Percentiles rank a stretch among this genome's conserved stretches.
phyloP scores from a whole-genome alignment of 2,113 vertebrate genomes.

The Neotragus moschatus region DNA sequence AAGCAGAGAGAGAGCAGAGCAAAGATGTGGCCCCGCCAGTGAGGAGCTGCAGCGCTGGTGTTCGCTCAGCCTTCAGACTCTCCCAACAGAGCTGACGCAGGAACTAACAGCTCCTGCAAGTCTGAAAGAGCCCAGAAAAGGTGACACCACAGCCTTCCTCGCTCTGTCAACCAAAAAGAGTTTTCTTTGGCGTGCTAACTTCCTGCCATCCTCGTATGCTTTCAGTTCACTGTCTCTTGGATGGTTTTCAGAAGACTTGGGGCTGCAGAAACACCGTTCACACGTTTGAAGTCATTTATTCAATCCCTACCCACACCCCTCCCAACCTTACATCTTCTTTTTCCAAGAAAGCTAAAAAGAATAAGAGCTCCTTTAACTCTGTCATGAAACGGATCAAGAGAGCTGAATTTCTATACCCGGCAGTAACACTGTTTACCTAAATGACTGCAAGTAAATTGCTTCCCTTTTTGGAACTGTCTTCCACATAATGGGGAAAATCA shows the following conservation, averaged over 20 bases:
- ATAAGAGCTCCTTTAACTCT: background rate
- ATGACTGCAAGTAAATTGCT: background rate
- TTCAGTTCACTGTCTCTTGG: background rate
- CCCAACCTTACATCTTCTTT: background rate
- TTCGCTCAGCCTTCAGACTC: background rate
- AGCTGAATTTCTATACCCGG: background rate
- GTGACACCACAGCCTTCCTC: background rate
- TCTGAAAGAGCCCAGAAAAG: background rate
- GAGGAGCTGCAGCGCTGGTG: background rate
- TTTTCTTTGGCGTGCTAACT: background rate
- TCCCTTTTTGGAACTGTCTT: background rate
- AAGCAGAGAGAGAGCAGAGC: background rate
- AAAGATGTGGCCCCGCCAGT: background rate
- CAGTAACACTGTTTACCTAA: background rate
- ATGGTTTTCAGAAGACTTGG: background rate
- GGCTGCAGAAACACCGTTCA: background rate
- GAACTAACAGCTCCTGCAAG: background rate
- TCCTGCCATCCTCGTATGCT: background rate
- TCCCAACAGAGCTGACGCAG: background rate
- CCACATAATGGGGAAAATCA: background rate
- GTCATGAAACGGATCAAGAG: background rate
- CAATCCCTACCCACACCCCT: background rate
- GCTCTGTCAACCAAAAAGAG: background rate
- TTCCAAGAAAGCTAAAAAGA: background rate
- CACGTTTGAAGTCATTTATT: background rate